Conservation (phyloP, 2,888 invertebrate genomes). For the Noctua pronuba region DNA sequence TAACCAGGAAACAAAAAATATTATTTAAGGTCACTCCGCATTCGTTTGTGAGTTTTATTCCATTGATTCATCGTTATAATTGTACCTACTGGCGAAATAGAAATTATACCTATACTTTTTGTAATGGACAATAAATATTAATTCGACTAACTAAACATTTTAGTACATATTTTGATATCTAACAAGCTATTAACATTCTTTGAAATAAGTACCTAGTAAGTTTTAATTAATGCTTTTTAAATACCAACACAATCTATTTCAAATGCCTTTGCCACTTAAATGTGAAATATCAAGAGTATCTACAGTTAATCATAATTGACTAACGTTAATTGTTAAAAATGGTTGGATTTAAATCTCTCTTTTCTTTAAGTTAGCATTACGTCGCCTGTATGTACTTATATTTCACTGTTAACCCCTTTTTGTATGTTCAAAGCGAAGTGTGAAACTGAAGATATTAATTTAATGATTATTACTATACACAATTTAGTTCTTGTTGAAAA, state of each 20-base stretch:
- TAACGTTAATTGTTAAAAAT: not conserved
- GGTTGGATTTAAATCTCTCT: not conserved
- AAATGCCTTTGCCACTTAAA: slow-evolving; percentile 14
- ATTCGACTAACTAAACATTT: not conserved
- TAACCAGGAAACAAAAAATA: slow-evolving; percentile 64
- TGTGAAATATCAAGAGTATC: slow-evolving; percentile 7
- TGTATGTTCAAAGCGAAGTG: not conserved
- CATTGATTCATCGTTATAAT: slow-evolving; percentile 34
- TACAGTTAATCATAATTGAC: not conserved
- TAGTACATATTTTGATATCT: slow-evolving; percentile 5
- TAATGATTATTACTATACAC: not conserved
- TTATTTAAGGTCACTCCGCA: slow-evolving; percentile 48
- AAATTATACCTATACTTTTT: slow-evolving; percentile 14
- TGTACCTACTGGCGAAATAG: slow-evolving; percentile 6
- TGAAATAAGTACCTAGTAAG: not conserved
- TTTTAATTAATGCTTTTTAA: slow-evolving; percentile 17
- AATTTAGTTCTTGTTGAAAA: not conserved
- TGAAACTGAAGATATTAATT: not conserved
- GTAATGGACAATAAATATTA: not conserved
- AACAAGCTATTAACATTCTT: slow-evolving; percentile 26
- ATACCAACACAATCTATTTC: slow-evolving; percentile 22
- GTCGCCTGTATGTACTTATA: no score
- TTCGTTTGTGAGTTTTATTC: slow-evolving; percentile 42
- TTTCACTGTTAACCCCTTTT: not conserved
- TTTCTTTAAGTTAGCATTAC: not conserved